Percentiles rank a stretch among this genome's conserved stretches.
These are phyloP conservation scores for Druon quercuslanigerum DNA, from an alignment of 1,140 invertebrate species.

Conservation along the genomic window DNA sequence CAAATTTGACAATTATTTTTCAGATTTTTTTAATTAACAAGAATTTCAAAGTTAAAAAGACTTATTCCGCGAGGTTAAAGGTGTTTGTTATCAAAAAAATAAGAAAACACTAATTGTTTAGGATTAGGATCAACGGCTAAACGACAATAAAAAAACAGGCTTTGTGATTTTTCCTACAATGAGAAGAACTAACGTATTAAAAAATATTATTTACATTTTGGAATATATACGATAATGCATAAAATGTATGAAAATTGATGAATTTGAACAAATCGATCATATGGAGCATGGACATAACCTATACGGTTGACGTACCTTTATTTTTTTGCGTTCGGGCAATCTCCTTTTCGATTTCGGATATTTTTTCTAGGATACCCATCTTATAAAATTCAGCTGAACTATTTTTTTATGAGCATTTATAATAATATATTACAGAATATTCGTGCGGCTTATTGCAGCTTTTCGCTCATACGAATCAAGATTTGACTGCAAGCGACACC, in stretches of 20 bases:
- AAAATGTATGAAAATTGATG: not conserved
- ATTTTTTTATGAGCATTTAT: not conserved
- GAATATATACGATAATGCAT: not conserved
- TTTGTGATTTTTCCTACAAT: not conserved
- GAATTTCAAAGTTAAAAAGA: too few species aligned
- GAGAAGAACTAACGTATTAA: too few species aligned
- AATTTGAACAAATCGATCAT: slow-evolving; percentile 11
- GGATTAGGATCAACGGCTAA: not conserved
- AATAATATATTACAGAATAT: not conserved
- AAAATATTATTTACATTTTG: not conserved
- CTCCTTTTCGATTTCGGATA: slow-evolving; percentile 98
- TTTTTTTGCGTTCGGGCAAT: slow-evolving; percentile 99
- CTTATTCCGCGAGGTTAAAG: too few species aligned
- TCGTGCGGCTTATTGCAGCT: too few species aligned
- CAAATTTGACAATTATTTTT: too few species aligned
- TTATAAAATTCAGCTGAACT: slow-evolving; percentile 32
- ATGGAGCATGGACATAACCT: slow-evolving; percentile 40
- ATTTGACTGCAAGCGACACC: too few species aligned
- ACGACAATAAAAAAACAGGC: slow-evolving; percentile 32
- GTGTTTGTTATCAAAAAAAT: too few species aligned
- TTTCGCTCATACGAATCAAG: too few species aligned
- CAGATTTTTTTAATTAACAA: too few species aligned
- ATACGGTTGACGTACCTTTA: slow-evolving; percentile 86
- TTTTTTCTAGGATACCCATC: slow-evolving; percentile 99
- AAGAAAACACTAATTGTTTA: too few species aligned